phyloP scores from a whole-genome alignment of 2,888 invertebrate genomes.

The Griposia aprilina region DNA sequence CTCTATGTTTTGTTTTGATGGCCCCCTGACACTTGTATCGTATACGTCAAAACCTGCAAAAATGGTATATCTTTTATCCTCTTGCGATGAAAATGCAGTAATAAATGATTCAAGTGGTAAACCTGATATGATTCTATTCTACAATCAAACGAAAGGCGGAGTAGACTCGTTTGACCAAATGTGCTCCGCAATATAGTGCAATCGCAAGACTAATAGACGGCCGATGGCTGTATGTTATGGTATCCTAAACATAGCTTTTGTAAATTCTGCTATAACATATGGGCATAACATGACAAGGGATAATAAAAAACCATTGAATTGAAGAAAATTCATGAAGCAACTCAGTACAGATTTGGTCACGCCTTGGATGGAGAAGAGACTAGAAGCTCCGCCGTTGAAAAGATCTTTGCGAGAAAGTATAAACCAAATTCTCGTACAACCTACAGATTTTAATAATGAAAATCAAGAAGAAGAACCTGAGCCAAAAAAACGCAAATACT shows the following conservation, averaged over 20 bases:
- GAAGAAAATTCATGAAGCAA: conserved; percentile 2
- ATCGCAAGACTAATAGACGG: not conserved
- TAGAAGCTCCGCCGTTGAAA: not conserved
- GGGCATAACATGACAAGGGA: not conserved
- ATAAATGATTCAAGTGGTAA: not conserved
- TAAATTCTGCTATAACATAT: conserved; percentile 8
- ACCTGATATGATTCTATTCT: not conserved
- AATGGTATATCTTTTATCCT: conserved; percentile 4
- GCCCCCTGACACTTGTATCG: conserved; percentile 3
- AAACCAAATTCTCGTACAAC: not conserved
- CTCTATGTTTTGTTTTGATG: conserved; percentile 3
- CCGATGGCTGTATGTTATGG: not conserved
- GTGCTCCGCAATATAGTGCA: not conserved
- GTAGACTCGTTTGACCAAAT: not conserved
- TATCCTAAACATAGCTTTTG: not conserved
- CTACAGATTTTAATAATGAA: not conserved
- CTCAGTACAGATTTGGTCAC: conserved; percentile 9
- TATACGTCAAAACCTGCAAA: conserved; percentile 5
- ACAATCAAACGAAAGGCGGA: conserved; percentile 2
- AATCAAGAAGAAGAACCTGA: not conserved
- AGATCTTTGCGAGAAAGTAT: conserved; percentile 2
- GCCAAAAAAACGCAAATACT: conserved; percentile 9
- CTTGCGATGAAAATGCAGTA: conserved; percentile 6
- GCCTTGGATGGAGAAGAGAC: conserved; percentile 3
- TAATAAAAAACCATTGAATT: not conserved